Base-by-base conservation (phyloP, 2,888 invertebrate species). In the Drosophila buzzatii region DNA sequence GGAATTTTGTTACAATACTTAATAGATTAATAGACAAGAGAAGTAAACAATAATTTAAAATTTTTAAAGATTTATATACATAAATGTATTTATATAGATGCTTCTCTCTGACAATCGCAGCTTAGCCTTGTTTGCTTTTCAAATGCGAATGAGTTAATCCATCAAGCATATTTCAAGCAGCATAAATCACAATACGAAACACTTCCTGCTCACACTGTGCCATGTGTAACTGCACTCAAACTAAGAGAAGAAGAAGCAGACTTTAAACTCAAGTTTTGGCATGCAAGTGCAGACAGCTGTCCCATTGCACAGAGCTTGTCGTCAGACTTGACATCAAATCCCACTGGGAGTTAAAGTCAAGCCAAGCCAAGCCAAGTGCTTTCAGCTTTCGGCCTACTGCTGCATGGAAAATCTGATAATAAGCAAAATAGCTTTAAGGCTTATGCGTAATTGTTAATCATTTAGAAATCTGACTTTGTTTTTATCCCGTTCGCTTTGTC, bases 301-400 rank as follows among this genome's bases (percentile, higher is more conserved):
- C 23, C 59, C 51, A 14, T 51, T 56, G 31, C 56, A 65, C 39
- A 63, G 55, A 42, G 27, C 42, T 55, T 49, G 67, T 65, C 65
- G 67, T 65, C 65, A 76, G 72, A 73, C 49, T 63, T 58, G 66
- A 49, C 58, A 51, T 20, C 55, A 51, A 72, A 56, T 70, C 51
- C n/a, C 35, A 37, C 27, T 27, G 42, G 49, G 37, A 58, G 27
- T 44, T 20, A 23, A 44, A 39, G 47, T 20, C 33, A n/a, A n/a
- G 12, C 41, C 57, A 39, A n/a, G 12, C 41, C 57, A 39, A 55
- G 12, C 41, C 60, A 39, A 55, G 14, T 16, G 39, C 18, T 31
- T 39, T 18, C 49, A 18, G 33, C 23, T 31, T 39, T 14, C 51
- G 16, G 58, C 44, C 61, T 31, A 33, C 9, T 41, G 7, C 12